Base-by-base conservation (phyloP, 2,113 vertebrate species). In the Chloropsis cyanopogon region DNA sequence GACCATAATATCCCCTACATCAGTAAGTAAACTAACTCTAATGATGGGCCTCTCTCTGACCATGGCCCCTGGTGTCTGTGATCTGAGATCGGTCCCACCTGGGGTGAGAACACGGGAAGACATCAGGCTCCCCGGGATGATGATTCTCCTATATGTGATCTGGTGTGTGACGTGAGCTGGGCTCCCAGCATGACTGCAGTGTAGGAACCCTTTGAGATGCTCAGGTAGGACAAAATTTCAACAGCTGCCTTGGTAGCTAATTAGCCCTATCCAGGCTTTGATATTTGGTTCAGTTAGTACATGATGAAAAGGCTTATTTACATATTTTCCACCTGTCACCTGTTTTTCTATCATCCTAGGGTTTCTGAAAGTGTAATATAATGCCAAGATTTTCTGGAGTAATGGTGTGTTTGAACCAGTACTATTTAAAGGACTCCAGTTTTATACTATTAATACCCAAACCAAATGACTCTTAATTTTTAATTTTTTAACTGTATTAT, bases 271-370 rank as follows among this genome's bases (percentile, higher is more conserved):
- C 39, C 26, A 22, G 54, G 37, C 82, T 96, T 95, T 96, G 88
- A 95, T 93, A 84, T 28, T 39, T 73, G 47, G 42, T 77, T 93
- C 80, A 90, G 88, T 83, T 78, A 50, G 29, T 86, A 80, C 63
- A 78, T 49, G 95, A 95, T 93, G 47, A 94, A 93, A 93, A 78
- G 37, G 56, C 76, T 73, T 94, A 83, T 94, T 94, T 94, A 60
- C 92, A 82, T 95, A 85, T 90, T 95, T 93, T 69, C 63, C 79
- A 91, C 90, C 79, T 92, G 78, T 85, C 52, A 20, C 23, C 28
- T 76, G 14, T 65, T 96, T 93, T 94, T 76, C 44, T 76, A 7
- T 76, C n/a, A 79, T 69, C n/a, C 26, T 39, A 69, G 35, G 10
- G 9, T 47, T 93, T 87, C 81, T 85, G 61, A 56, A 82, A 64